Base-by-base conservation (phyloP, 2,113 vertebrate species). In the Phoxinus phoxinus region DNA sequence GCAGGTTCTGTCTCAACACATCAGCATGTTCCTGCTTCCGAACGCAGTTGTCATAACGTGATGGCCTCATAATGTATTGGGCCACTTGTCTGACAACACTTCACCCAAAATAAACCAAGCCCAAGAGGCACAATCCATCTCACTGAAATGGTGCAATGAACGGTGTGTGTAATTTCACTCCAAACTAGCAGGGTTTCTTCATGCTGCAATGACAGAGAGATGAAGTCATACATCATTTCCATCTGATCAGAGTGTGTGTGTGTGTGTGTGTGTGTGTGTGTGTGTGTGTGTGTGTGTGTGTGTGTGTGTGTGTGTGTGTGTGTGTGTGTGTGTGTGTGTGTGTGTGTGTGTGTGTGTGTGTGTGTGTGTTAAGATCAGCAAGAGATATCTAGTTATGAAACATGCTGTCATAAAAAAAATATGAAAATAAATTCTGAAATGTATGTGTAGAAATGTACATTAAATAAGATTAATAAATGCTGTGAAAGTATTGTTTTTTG, bases 161-260 rank as follows among this genome's bases (percentile, higher is more conserved):
- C 72, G 67, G 65, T 56, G 84, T 41, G 32, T 83, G 85, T 82
- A 86, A 75, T 81, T 82, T 86, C 85, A 35, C 83, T 56, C 25
- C 35, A 72, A 72, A 81, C 67, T 78, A 67, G 53, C 53, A 48
- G 51, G 65, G 35, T 61, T 30, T 69, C 41, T 74, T 75, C 61
- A 71, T 58, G 53, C 78, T 63, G 63, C 37, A 6, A 85, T 88
- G 87, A 88, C 79, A 81, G 75, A 84, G 85, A 84, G 79, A 85
- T 63, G 35, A 86, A 86, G 76, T 88, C 85, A 82, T 80, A 78
- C 72, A 86, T 88, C 72, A 88, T 85, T 86, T 84, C 75, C 83
- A 82, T 82, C 76, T 73, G 65, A 85, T 86, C 77, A 77, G 86
- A 86, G 63, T 75, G 74, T 88, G 87, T 85, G 59, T 88, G 72